Percentiles rank a stretch among this genome's conserved stretches.
These are phyloP conservation scores for Trichoplusia ni DNA, from an alignment of 1,140 invertebrate species.

Conservation along the genomic window DNA sequence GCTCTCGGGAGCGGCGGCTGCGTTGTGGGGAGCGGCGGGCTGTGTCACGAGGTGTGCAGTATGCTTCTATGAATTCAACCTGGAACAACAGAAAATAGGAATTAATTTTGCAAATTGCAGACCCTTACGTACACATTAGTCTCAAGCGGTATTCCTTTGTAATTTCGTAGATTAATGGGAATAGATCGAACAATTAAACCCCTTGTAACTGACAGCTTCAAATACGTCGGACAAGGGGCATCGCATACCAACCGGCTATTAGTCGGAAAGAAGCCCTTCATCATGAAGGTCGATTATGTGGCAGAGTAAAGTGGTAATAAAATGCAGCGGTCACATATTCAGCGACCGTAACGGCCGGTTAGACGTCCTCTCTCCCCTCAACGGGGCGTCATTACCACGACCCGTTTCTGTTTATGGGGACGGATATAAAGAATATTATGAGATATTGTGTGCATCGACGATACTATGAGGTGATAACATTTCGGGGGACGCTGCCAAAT, in stretches of 20 bases:
- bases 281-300: conserved; percentile 80
- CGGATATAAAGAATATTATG: conserved; percentile 80
- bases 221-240: conserved; percentile 37
- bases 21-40: conserved; percentile 72
- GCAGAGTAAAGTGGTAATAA: conserved; percentile 80
- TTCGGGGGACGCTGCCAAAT: conserved; percentile 55
- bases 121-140: no score
- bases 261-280: conserved; percentile 73
- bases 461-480: conserved; percentile 75
- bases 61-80: conserved; percentile 84
- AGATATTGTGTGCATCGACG: conserved; percentile 74
- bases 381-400: conserved; percentile 70
- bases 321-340: conserved; percentile 81
- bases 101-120: background rate
- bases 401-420: conserved; percentile 77
- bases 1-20: conserved; percentile 68
- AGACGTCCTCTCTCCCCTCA: conserved; percentile 65
- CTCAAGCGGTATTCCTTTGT: background rate
- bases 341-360: conserved; percentile 73
- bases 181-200: conserved; percentile 19
- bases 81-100: conserved; percentile 66
- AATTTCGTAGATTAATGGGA: background rate
- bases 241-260: conserved; percentile 63
- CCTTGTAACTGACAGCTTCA: conserved; percentile 10
- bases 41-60: conserved; percentile 83